Evolutionary conservation across 2,113 vertebrate species (phyloP).

Genomic region (Psittacula cyanocephala): DNA sequence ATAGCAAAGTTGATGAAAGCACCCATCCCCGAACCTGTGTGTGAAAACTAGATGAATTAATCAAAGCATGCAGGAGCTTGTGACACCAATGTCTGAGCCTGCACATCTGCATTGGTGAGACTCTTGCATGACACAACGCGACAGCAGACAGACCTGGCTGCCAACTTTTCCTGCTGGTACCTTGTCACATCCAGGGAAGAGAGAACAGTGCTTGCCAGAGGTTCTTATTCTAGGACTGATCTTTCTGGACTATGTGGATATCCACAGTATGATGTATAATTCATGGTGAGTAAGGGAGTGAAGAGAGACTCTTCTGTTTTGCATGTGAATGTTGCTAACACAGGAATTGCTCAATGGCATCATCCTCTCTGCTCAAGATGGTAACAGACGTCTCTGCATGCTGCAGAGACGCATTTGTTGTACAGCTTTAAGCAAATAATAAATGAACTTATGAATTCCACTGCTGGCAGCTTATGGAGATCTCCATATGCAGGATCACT

Average conservation of each 20-base stretch:
- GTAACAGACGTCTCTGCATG: neutral
- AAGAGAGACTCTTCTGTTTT: neutral
- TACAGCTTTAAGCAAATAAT: neutral
- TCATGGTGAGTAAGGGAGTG: neutral
- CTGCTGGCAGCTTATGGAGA: neutral
- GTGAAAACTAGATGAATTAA: constrained; percentile 9
- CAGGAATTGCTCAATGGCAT: neutral
- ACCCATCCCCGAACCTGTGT: neutral
- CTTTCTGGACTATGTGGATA: neutral
- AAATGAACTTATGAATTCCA: neutral
- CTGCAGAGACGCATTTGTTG: neutral
- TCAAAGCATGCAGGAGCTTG: constrained; percentile 31
- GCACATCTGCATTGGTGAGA: neutral
- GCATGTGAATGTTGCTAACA: neutral
- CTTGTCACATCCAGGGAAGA: neutral
- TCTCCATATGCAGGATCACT: neutral
- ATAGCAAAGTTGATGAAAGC: constrained; percentile 42
- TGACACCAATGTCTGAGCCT: constrained; percentile 9
- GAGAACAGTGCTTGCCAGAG: neutral
- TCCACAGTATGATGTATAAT: neutral
- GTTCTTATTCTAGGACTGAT: neutral
- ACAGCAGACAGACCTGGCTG: neutral
- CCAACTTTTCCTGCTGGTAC: neutral
- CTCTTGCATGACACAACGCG: neutral
- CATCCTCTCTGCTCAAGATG: neutral